Conservation (phyloP, 2,797 vertebrate genomes). For the Bradypodion pumilum region DNA sequence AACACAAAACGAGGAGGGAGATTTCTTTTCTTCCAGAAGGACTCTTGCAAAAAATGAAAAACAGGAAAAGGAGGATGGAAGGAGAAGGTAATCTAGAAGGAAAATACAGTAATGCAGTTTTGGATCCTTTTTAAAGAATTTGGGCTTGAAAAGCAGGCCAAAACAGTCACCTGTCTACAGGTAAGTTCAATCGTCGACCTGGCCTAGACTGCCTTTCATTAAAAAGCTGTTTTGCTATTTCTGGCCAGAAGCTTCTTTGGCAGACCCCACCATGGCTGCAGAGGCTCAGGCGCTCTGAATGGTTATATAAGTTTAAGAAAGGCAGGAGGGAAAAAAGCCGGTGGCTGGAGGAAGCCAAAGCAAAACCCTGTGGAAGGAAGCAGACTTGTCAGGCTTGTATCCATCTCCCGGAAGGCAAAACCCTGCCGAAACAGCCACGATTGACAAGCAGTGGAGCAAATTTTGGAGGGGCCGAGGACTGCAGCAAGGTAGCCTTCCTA, state of each 20-base stretch:
- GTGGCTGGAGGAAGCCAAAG: neutral
- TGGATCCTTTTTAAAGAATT: too few species aligned
- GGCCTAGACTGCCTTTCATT: fast-evolving
- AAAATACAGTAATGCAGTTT: too few species aligned
- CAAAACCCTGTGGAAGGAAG: neutral
- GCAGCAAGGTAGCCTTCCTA: too few species aligned
- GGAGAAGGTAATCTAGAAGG: too few species aligned
- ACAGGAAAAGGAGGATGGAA: too few species aligned
- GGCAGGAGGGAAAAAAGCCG: too few species aligned
- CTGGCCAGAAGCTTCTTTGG: neutral
- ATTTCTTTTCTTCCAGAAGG: fast-evolving
- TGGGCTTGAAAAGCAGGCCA: neutral
- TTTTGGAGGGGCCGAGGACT: too few species aligned
- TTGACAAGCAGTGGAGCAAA: too few species aligned
- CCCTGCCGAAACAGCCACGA: neutral
- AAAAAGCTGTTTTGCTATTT: neutral
- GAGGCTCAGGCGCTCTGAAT: neutral
- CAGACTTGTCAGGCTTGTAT: too few species aligned
- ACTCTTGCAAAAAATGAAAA: too few species aligned
- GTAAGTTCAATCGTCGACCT: neutral
- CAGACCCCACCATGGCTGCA: neutral
- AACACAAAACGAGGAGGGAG: fast-evolving
- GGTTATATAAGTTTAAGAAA: neutral
- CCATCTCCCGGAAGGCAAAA: neutral
- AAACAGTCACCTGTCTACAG: neutral